Evolutionary conservation across 2,888 invertebrate species (phyloP), one percentile per base, ranked within the genome.

Genomic region (Papilio demoleus): DNA sequence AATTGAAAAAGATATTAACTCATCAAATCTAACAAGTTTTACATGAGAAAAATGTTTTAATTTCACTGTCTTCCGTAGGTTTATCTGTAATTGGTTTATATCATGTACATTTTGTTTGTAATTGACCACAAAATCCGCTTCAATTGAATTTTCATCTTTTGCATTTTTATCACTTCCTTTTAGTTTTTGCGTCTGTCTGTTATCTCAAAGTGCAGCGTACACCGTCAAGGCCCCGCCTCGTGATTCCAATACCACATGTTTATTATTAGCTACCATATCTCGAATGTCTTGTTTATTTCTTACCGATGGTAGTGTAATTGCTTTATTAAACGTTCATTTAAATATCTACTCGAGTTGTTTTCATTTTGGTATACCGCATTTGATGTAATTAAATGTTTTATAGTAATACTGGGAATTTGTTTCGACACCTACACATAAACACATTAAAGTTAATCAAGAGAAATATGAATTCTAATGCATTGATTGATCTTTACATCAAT

Each of bases 41-140:
- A 47, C 11, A 4, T 12, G 4, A 22, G 9, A 0, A 45, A 45
- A 19, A 45, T 9, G n/a, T 31, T 11, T 27, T 27, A 27, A 12
- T 53, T 56, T 9, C 11, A 31, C 8, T 31, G n/a, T 2, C 80
- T 75, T 79, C 77, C 72, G 70, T 69, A 70, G 68, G 62, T 61
- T 69, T 63, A 22, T 58, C 62, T 58, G 61, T 19, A 27, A 42
- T 22, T 24, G 8, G 14, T 63, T 22, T 14, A 56, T 47, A 60
- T 47, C 38, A n/a, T 36, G 12, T 66, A 24, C 19, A 38, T 47
- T 59, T 60, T 34, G 24, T 53, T 17, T 38, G 2, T 65, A 60
- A 60, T 47, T 27, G 24, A 36, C 47, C 27, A 24, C 27, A 19
- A 59, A 36, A 45, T 59, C 65, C 45, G 45, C 17, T 36, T 67